Evolutionary conservation across 2,888 invertebrate genomes (phyloP), one percentile per base, ranked within the genome.

Genomic region (Acanthosepion lycidas): DNA sequence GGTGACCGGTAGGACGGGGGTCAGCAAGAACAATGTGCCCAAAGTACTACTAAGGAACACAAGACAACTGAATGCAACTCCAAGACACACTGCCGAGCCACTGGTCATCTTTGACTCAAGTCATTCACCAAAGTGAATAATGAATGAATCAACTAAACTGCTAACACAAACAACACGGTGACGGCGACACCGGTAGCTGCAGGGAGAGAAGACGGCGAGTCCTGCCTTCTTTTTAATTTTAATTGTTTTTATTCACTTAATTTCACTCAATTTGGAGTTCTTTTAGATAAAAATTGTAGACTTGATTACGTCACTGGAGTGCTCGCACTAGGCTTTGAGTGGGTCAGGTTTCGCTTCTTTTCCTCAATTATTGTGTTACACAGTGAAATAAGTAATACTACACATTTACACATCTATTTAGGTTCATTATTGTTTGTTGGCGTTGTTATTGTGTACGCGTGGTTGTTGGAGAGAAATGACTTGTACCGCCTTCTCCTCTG

Each of bases 1-100:
- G 96, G 98, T 97, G 95, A 98, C 96, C 94, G 98, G 98, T 96
- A 98, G 97, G 95, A 98, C 97, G 59, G 98, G 98, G 96, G 98
- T 98, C 97, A 98, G 98, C 94, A 98, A 97, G 95, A 98, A 97
- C 94, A 98, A 97, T 97, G 98, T 95, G 98, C 98, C 97, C 97
- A 97, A 96, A 94, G 96, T 96, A 94, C 96, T 96, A 94, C 96
- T 96, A 94, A 96, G 95, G 49, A 96, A 96, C 42, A 96, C 95
- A 51, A 96, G 94, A 92, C 95, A 94, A 33, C 95, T 94, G 94
- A 96, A 96, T n/a, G 95, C 91, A 26, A 96, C 91, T 78, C 96
- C 96, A 78, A 95, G 94, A 53, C 95, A 91, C 49, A 93, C 94
- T n/a, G 95, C 95, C 95, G 94, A 94, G 92, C 59, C 53, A 64